These are phyloP conservation scores for Anas georgica DNA, from an alignment of 2,797 vertebrate species.

Conservation along the genomic window DNA sequence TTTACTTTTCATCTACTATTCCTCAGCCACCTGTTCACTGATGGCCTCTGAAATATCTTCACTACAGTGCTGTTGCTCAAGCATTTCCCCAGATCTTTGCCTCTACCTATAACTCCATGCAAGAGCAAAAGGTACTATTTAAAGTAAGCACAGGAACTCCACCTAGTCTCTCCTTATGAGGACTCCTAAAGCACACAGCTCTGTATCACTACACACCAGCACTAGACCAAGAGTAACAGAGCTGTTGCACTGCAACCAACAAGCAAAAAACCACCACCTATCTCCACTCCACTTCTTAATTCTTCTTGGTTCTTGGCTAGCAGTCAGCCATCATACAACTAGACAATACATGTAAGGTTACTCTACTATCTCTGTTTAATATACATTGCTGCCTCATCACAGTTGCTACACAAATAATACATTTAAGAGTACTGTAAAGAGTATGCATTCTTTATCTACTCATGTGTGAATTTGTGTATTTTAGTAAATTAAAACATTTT, in stretches of 20 bases:
- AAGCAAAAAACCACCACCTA: not conserved
- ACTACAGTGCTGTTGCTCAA: not conserved
- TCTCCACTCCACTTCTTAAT: not conserved
- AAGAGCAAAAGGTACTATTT: not conserved
- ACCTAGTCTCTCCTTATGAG: not conserved
- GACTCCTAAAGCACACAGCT: not conserved
- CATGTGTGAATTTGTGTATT: not conserved
- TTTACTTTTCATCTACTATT: not conserved
- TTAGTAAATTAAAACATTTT: slow-evolving; percentile 45
- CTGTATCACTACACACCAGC: not conserved
- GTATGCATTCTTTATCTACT: not conserved
- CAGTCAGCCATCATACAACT: slow-evolving; percentile 26
- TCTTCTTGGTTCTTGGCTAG: not conserved
- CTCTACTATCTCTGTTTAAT: not conserved
- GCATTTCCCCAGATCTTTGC: not conserved
- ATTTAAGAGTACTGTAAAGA: not conserved
- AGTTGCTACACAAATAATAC: not conserved
- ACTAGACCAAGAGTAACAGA: not conserved
- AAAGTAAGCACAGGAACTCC: too few relatives aligned
- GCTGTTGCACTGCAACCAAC: not conserved
- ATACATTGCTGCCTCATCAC: not conserved
- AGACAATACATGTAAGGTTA: not conserved
- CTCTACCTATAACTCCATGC: accelerated
- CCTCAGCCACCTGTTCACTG: not conserved
- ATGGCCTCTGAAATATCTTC: not conserved